A percentile compares a stretch with the other conserved stretches of the same genome.
These are phyloP conservation scores for Homalodisca vitripennis DNA, from an alignment of 1,140 invertebrate species.

Conservation along the genomic window DNA sequence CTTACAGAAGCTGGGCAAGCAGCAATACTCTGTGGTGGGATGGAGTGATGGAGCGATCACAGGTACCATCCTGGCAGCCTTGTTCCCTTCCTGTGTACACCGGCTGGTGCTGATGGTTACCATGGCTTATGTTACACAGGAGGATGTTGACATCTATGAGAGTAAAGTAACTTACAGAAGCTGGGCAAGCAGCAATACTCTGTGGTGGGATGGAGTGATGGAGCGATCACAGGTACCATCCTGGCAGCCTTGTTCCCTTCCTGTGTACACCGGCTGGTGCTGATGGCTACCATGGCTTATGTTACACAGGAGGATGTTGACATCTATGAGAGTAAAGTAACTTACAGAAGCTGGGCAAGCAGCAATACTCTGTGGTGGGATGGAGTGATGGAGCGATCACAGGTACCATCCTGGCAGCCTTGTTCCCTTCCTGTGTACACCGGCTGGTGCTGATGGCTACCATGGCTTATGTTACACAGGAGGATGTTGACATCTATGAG, in stretches of 20 bases:
- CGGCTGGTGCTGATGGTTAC: conserved; percentile 78
- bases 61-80: conserved; percentile 69
- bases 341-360: conserved; percentile 59
- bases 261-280: conserved; percentile 67
- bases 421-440: conserved; percentile 61
- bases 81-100: conserved; percentile 61
- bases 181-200: conserved; percentile 69
- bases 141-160: conserved; percentile 66
- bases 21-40: conserved; percentile 75
- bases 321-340: conserved; percentile 59
- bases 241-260: conserved; percentile 67
- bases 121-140: conserved; percentile 69
- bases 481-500: conserved; percentile 66
- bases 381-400: conserved; percentile 90
- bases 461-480: conserved; percentile 69
- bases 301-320: conserved; percentile 66
- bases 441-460: conserved; percentile 78
- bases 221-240: conserved; percentile 76
- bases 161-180: conserved; percentile 55
- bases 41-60: conserved; percentile 90
- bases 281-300: conserved; percentile 78
- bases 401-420: conserved; percentile 69
- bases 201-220: conserved; percentile 86
- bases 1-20: conserved; percentile 59
- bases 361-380: conserved; percentile 75